Percentiles rank a stretch among this genome's conserved stretches.
These are phyloP conservation scores for Dascyllus trimaculatus DNA, from an alignment of 2,113 vertebrate genomes.

Conservation along the genomic window DNA sequence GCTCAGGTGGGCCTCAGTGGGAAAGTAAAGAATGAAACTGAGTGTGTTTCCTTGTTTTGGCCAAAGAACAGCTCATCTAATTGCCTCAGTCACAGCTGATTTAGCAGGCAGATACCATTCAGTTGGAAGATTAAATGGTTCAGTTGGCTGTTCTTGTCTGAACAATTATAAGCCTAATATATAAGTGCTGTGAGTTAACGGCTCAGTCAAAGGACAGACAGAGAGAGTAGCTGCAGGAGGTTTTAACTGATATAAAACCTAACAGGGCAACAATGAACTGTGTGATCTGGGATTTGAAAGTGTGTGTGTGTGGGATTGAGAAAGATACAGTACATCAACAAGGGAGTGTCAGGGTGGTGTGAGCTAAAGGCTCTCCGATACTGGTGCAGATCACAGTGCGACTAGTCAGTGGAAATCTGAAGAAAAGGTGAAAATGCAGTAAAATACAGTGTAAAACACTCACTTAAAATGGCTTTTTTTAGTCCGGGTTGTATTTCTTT, in stretches of 20 bases:
- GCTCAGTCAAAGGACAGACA: conserved; percentile 9
- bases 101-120: conserved; percentile 50
- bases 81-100: conserved; percentile 61
- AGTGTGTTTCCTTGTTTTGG: conserved; percentile 32
- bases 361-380: background rate
- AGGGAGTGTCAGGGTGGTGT: background rate
- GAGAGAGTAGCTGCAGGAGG: background rate
- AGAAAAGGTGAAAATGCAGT: background rate
- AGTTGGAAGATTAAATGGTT: conserved; percentile 51
- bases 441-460: background rate
- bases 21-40: background rate
- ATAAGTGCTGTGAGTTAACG: conserved; percentile 18
- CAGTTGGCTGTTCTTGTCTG: conserved; percentile 45
- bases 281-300: background rate
- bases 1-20: conserved; percentile 3
- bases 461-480: background rate
- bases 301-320: background rate
- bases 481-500: background rate
- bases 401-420: background rate
- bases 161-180: conserved; percentile 53
- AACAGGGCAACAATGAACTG: background rate
- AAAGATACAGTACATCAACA: background rate
- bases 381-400: background rate
- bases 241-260: conserved; percentile 11
- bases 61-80: conserved; percentile 40